Conservation (phyloP, 2,797 vertebrate species). For the Calcarius lapponicus region DNA sequence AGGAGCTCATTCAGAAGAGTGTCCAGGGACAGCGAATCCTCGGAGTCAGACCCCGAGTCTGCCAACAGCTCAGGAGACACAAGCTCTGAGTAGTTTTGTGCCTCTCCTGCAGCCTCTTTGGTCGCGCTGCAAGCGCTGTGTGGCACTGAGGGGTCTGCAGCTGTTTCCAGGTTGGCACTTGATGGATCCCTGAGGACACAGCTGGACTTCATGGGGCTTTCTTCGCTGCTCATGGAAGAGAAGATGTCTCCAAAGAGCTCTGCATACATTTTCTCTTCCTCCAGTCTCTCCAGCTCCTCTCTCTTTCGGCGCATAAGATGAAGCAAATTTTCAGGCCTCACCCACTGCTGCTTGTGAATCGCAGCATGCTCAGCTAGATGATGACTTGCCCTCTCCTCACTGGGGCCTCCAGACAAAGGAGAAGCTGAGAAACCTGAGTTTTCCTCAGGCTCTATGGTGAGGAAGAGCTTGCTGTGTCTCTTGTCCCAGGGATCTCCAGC, state of each 20-base stretch:
- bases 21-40: background rate
- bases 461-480: background rate
- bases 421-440: background rate
- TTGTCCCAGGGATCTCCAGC: background rate
- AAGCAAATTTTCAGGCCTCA: background rate
- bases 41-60: background rate
- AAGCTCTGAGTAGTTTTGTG: background rate
- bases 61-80: background rate
- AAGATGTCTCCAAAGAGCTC: background rate
- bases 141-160: background rate
- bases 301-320: background rate
- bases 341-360: background rate
- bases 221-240: accelerated
- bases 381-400: background rate
- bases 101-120: background rate
- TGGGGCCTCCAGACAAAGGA: background rate
- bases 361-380: background rate
- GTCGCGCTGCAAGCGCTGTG: accelerated
- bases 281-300: background rate
- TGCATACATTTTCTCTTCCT: background rate
- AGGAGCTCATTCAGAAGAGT: background rate
- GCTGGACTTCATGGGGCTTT: background rate
- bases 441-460: background rate
- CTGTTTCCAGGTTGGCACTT: background rate
- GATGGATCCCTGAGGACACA: background rate